Base-by-base conservation (phyloP, 1,140 invertebrate genomes). In the Gryon sp. region DNA sequence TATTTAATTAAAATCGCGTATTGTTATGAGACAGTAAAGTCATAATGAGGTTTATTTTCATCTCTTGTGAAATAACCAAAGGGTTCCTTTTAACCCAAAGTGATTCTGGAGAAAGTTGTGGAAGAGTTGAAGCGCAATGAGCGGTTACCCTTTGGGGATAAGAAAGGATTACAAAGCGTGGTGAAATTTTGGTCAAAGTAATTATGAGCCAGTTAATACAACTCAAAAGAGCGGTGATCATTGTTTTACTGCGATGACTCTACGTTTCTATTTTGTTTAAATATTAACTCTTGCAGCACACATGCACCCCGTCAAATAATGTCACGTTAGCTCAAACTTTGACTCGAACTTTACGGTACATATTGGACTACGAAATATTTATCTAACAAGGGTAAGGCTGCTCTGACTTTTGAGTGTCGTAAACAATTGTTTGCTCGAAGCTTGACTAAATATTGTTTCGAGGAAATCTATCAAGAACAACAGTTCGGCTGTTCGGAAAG, bases 101-200 rank as follows among this genome's bases (percentile, higher is more conserved):
- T 65, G 57, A 76, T 65, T 46, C 22, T 45, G 59, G 65, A 65
- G 74, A 75, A 80, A 62, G 74, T 74, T 66, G 26, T 30, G 53
- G 11, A 60, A 60, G 70, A 66, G 53, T 65, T 63, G 59, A 66
- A 38, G 45, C 32, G 45, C 26, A 53, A 55, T 59, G 36, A 68
- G 48, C 38, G 38, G 50, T 76, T 76, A 69, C 43, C 73, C 73
- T 76, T 76, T 53, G 24, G 40, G 34, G 16, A 69, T 76, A 55
- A 68, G 69, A 80, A 84, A 82, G 78, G 82, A 79, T 83, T 82
- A 52, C 19, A 40, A 73, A 79, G 28, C 55, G 70, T 70, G 66
- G 73, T 76, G 60, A 75, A 78, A 82, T 72, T 73, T 74, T 73
- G 48, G 60, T 70, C 36, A 38, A 62, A 80, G 66, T 60, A 41